Conservation (phyloP, 2,888 invertebrate genomes). For the Heliconius hortense region DNA sequence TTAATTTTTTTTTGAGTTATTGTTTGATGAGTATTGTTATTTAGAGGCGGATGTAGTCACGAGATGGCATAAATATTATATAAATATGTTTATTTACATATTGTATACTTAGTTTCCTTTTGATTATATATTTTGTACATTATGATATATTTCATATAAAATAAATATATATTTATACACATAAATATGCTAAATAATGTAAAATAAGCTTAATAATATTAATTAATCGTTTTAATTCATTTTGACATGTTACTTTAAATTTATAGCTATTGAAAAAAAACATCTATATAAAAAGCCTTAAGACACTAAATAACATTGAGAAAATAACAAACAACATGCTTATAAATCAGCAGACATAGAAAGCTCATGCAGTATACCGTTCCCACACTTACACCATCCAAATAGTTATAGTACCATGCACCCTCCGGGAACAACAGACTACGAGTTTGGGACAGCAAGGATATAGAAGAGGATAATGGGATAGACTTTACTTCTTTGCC, state of each 20-base stretch:
- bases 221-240: not conserved
- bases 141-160: not conserved
- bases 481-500: constrained; percentile 66
- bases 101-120: not conserved
- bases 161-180: not conserved
- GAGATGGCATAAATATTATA: not conserved
- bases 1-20: not conserved
- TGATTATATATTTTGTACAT: not conserved
- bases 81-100: not conserved
- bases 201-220: not conserved
- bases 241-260: no score
- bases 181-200: not conserved
- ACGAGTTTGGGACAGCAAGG: constrained; percentile 67
- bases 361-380: constrained; percentile 53
- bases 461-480: constrained; percentile 67
- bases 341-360: constrained; percentile 37
- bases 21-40: not conserved
- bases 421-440: constrained; percentile 65
- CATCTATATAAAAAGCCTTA: not conserved
- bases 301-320: not conserved
- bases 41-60: constrained; percentile 15
- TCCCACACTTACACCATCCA: constrained; percentile 76
- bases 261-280: not conserved
- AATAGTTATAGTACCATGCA: constrained; percentile 78
- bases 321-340: constrained; percentile 40